A percentile compares a stretch with the other conserved stretches of the same genome.
Evolutionary conservation across 2,888 invertebrate genomes (phyloP).

Genomic region (Dendrolimus houi): DNA sequence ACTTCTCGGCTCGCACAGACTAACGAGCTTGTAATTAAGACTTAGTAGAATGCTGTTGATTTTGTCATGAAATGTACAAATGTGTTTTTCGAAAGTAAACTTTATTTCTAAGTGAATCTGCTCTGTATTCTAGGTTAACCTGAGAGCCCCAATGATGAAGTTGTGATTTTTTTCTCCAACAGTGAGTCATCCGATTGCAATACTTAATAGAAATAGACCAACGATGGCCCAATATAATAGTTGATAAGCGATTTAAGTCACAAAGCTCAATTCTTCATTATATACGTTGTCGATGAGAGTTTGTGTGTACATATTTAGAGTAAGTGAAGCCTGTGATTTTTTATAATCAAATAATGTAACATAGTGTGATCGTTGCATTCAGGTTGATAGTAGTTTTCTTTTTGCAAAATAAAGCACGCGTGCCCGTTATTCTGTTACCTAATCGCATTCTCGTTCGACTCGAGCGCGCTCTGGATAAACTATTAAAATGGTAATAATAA

Average conservation of each 20-base stretch:
- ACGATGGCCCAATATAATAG: constrained; percentile 37
- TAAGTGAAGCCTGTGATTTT: constrained; percentile 69
- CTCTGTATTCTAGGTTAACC: constrained; percentile 70
- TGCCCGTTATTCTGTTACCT: constrained; percentile 13
- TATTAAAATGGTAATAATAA: constrained; percentile 6
- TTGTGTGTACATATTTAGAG: constrained; percentile 72
- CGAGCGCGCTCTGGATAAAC: constrained; percentile 21
- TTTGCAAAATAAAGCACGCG: constrained; percentile 22
- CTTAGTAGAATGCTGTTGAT: constrained; percentile 73
- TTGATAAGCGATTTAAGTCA: constrained; percentile 53
- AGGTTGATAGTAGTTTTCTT: constrained; percentile 28
- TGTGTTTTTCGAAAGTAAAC: constrained; percentile 72
- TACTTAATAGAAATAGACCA: constrained; percentile 33
- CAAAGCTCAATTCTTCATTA: constrained; percentile 67
- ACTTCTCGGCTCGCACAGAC: constrained; percentile 45
- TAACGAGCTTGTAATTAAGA: constrained; percentile 59
- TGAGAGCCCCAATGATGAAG: constrained; percentile 62
- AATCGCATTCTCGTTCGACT: constrained; percentile 21
- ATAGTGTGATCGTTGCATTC: constrained; percentile 47
- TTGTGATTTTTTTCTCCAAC: constrained; percentile 71
- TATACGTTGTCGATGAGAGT: constrained; percentile 55
- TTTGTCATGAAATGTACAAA: constrained; percentile 76
- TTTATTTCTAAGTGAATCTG: constrained; percentile 65
- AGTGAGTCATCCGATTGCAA: constrained; percentile 21
- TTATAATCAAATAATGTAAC: constrained; percentile 42